Percentiles rank a stretch among this genome's conserved stretches.
Conservation (phyloP, 2,797 vertebrate species). For the Sciurus vulgaris region DNA sequence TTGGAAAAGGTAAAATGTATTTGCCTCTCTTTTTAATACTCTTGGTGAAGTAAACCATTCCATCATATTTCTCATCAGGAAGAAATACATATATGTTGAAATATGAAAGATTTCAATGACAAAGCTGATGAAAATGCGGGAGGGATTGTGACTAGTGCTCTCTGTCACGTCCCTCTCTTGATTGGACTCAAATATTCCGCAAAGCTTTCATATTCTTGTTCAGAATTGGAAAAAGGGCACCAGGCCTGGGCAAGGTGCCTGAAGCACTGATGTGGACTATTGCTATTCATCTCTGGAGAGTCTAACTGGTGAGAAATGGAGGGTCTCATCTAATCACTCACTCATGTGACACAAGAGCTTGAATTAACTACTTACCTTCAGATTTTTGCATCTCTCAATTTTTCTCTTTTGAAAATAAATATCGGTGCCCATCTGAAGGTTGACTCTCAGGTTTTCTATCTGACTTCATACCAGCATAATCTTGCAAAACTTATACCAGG, state of each 20-base stretch:
- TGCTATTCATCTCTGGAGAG: not conserved
- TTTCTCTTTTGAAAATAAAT: not conserved
- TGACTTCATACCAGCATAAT: not conserved
- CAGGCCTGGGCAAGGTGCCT: too few species aligned
- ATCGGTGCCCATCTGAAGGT: not conserved
- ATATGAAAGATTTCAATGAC: not conserved
- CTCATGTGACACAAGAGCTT: not conserved
- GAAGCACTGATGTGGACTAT: not conserved
- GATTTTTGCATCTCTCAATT: not conserved
- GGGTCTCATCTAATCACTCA: not conserved
- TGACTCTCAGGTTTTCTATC: not conserved
- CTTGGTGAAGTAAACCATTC: not conserved
- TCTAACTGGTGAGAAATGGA: not conserved
- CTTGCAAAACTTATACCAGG: not conserved
- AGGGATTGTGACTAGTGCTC: not conserved
- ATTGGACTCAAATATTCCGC: not conserved
- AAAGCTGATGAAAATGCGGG: not conserved
- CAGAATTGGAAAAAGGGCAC: not conserved
- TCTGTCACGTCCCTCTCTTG: not conserved
- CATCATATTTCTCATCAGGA: not conserved
- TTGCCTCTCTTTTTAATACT: not conserved
- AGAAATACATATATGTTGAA: not conserved
- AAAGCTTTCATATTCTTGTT: not conserved
- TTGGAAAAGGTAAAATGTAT: not conserved
- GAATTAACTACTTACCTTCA: not conserved